Percentiles rank a stretch among this genome's conserved stretches.
Evolutionary conservation across 2,113 vertebrate species (phyloP).

Genomic region (Microcebus ravelobensis): DNA sequence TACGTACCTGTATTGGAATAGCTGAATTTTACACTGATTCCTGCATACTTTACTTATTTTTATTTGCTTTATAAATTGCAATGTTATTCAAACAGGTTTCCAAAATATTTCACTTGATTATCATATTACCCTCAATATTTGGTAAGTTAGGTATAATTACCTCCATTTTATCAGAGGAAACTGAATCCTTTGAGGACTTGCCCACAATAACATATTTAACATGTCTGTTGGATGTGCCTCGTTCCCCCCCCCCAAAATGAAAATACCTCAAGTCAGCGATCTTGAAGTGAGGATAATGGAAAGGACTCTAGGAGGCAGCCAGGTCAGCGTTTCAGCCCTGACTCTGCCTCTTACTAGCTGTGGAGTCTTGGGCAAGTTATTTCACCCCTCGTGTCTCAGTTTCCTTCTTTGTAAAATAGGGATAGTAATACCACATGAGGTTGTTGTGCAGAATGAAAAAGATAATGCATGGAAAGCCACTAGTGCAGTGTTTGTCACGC

Average conservation of each 20-base stretch:
- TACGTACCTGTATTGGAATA: slow-evolving; percentile 3
- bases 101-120: not conserved
- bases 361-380: not conserved
- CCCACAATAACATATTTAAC: not conserved
- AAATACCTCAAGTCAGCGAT: not conserved
- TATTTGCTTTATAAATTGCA: not conserved
- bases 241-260: not conserved
- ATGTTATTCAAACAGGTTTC: not conserved
- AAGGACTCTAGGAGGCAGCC: not conserved
- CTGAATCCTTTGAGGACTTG: not conserved
- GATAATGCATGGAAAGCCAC: not conserved
- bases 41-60: not conserved
- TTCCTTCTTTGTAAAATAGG: slow-evolving; percentile 14
- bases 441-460: not conserved
- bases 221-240: not conserved
- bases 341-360: not conserved
- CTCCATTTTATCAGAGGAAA: not conserved
- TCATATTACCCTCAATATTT: not conserved
- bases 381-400: not conserved
- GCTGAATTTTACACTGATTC: not conserved
- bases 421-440: not conserved
- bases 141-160: not conserved
- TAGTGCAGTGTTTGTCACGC: not conserved
- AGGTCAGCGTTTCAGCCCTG: not conserved
- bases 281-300: not conserved